These are phyloP conservation scores for Scolopax mira DNA, from an alignment of 2,113 vertebrate species.

Conservation along the genomic window DNA sequence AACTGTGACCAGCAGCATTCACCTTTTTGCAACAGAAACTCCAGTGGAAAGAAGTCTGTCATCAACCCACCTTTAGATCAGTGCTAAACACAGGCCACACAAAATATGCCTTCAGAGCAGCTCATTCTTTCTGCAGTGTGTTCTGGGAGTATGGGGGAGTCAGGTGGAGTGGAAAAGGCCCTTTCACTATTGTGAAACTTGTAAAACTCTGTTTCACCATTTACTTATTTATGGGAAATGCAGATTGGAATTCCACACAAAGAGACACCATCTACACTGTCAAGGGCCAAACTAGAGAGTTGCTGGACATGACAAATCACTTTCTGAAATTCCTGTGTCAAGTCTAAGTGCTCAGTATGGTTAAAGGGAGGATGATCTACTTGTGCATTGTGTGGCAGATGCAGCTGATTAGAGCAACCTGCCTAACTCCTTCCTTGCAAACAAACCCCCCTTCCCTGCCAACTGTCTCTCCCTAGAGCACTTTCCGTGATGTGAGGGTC, in stretches of 20 bases:
- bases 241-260: neutral
- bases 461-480: neutral
- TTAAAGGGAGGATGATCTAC: neutral
- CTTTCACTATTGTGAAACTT: neutral
- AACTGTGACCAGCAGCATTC: neutral
- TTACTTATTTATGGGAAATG: neutral
- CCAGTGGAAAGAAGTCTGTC: neutral
- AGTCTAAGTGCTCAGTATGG: neutral
- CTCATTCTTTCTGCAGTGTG: neutral
- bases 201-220: neutral
- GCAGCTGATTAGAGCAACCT: neutral
- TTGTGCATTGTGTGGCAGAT: neutral
- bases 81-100: neutral
- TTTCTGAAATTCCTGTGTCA: neutral
- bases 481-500: neutral
- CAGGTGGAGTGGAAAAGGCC: neutral
- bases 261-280: neutral
- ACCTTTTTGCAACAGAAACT: neutral
- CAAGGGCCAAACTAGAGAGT: neutral
- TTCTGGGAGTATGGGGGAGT: neutral
- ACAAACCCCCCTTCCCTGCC: neutral
- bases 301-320: neutral
- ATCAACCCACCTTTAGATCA: neutral
- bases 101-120: neutral
- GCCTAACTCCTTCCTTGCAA: neutral